phyloP scores from a whole-genome alignment of 2,888 invertebrate species.

The Tryphoninae sp. region DNA sequence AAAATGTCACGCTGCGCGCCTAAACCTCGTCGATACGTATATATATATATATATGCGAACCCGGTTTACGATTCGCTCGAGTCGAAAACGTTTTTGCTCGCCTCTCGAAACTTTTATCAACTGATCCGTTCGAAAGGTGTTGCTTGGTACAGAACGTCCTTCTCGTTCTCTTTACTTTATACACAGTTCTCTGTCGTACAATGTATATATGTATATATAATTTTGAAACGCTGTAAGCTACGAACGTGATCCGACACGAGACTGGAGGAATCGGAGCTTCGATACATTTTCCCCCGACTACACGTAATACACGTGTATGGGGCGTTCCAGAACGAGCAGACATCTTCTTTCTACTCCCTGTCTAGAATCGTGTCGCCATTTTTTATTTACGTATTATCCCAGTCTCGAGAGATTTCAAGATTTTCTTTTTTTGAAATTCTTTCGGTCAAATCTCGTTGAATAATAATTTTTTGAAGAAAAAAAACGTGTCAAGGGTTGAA shows the following conservation, averaged over 20 bases:
- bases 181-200: conserved; percentile 4
- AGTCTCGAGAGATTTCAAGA: too few species aligned
- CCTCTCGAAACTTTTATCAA: conserved; percentile 56
- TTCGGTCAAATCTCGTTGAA: too few species aligned
- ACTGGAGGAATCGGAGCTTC: conserved; percentile 34
- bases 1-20: background rate
- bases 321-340: too few species aligned
- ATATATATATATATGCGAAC: background rate
- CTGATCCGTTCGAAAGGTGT: conserved; percentile 52
- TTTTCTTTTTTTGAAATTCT: too few species aligned
- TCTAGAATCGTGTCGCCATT: too few species aligned
- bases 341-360: too few species aligned
- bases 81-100: conserved; percentile 48
- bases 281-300: conserved; percentile 37
- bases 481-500: too few species aligned
- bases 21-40: background rate
- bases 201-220: conserved; percentile 41
- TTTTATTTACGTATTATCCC: too few species aligned
- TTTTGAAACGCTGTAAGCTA: conserved; percentile 65
- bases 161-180: conserved; percentile 24
- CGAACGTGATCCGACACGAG: conserved; percentile 70
- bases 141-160: conserved; percentile 14
- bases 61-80: conserved; percentile 44
- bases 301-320: background rate
- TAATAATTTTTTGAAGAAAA: too few species aligned